Evolutionary conservation across 1,140 invertebrate species (phyloP).

Genomic region (Ceratina australensis): DNA sequence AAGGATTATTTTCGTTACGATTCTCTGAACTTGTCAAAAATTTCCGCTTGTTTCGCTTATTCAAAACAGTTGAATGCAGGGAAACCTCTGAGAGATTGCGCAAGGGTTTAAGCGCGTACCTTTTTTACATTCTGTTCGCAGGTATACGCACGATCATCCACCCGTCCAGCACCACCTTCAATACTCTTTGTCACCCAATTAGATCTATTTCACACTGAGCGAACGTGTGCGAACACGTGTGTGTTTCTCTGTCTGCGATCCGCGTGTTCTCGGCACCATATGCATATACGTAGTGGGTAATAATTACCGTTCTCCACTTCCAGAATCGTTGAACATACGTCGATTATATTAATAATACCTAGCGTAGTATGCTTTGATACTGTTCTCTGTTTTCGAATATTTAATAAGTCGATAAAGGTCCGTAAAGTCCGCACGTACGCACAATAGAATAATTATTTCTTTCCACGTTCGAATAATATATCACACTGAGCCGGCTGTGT

Average conservation of each 20-base stretch:
- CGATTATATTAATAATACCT: constrained; percentile 55
- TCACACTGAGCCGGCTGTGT: constrained; percentile 68
- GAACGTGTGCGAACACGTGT: constrained; percentile 39
- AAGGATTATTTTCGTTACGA: too few species aligned
- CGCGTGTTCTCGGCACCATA: constrained; percentile 35
- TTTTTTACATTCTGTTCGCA: constrained; percentile 3
- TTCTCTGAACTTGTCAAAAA: neutral
- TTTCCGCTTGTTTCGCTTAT: too few species aligned
- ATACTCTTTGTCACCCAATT: constrained; percentile 23
- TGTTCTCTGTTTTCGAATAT: constrained; percentile 22
- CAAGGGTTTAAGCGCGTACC: constrained; percentile 20
- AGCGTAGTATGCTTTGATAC: constrained; percentile 50
- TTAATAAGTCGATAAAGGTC: constrained; percentile 44
- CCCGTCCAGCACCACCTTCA: neutral
- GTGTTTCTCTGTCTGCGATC: neutral
- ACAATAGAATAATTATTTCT: constrained; percentile 54
- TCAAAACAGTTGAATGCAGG: neutral
- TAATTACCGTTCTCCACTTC: neutral
- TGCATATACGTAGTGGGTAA: too few species aligned
- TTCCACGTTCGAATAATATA: constrained; percentile 59
- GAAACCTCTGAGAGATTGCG: constrained; percentile 22
- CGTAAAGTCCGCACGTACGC: constrained; percentile 54
- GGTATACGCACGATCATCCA: neutral
- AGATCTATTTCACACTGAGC: constrained; percentile 59
- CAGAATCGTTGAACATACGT: constrained; percentile 28